Evolutionary conservation across 35 echinoderm and acorn worm species (phyloP).

Genomic region (Apostichopus parvimensis): DNA sequence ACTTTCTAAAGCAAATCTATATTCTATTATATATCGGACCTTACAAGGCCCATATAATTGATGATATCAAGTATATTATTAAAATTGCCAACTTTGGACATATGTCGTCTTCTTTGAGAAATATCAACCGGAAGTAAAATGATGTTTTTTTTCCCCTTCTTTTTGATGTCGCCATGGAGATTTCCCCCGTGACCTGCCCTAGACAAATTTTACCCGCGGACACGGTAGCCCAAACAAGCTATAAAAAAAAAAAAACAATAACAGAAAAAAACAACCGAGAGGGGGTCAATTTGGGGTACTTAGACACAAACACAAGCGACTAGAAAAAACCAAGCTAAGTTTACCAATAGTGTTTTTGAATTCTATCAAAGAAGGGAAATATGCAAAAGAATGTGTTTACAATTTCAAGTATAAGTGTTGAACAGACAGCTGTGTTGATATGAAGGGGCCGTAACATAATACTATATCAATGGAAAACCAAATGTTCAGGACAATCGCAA

Average conservation of each 20-base stretch:
- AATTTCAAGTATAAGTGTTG: background rate
- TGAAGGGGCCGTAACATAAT: background rate
- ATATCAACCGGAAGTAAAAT: conserved; percentile 1
- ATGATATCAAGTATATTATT: too few relatives aligned
- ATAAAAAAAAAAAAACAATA: background rate
- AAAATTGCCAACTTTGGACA: too few relatives aligned
- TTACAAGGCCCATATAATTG: too few relatives aligned
- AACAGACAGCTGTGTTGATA: background rate
- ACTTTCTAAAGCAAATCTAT: too few relatives aligned
- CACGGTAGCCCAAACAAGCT: background rate
- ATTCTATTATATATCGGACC: too few relatives aligned
- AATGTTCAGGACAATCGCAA: too few relatives aligned
- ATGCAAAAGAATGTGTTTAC: background rate
- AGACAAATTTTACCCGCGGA: conserved; percentile 19
- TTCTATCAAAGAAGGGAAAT: background rate
- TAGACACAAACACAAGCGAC: background rate
- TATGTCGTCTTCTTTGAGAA: too few relatives aligned
- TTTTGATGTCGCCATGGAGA: conserved; percentile 4
- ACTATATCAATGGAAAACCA: background rate
- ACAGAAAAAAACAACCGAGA: background rate
- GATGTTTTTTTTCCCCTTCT: background rate
- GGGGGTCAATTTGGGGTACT: background rate
- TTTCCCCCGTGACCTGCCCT: conserved; percentile 10
- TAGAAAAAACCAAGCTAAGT: too few relatives aligned
- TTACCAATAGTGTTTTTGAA: too few relatives aligned